These are phyloP conservation scores for Aldabrachelys gigantea DNA, from an alignment of 2,113 vertebrate genomes.

Conservation along the genomic window DNA sequence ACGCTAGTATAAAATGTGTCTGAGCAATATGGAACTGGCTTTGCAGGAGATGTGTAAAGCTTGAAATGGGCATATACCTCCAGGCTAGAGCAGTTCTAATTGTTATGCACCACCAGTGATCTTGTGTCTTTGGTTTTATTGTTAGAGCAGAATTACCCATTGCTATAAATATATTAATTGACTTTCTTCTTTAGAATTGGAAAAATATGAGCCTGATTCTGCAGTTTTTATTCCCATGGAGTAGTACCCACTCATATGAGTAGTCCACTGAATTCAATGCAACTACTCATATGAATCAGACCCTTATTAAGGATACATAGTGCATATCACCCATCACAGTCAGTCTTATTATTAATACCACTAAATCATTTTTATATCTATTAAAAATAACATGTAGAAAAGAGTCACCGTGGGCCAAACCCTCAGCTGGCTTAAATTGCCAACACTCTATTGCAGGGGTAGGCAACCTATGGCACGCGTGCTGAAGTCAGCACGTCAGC, in stretches of 20 bases:
- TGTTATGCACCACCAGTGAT: background rate
- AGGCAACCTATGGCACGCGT: too few relatives aligned
- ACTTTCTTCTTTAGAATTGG: conserved; percentile 55
- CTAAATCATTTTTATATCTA: conserved; percentile 55
- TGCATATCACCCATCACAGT: conserved; percentile 25
- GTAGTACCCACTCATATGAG: background rate
- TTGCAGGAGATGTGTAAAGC: background rate
- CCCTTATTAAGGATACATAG: conserved; percentile 16
- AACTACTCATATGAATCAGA: background rate
- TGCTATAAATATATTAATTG: conserved; percentile 47
- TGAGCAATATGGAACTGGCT: background rate
- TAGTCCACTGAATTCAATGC: background rate
- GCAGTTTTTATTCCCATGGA: background rate
- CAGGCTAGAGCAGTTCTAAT: background rate
- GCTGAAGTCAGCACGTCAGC: too few relatives aligned
- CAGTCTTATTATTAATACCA: conserved; percentile 40
- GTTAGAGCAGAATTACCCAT: conserved; percentile 7
- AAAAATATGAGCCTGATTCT: background rate
- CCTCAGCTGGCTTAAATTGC: background rate
- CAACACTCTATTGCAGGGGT: background rate
- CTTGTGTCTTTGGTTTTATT: conserved; percentile 19
- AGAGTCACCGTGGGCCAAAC: background rate
- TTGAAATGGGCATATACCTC: background rate
- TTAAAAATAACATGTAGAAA: conserved; percentile 59
- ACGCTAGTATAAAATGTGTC: fast-evolving